Evolutionary conservation across 2,113 vertebrate species (phyloP), one percentile per base, ranked within the genome.

Genomic region (Coreoperca whiteheadi): DNA sequence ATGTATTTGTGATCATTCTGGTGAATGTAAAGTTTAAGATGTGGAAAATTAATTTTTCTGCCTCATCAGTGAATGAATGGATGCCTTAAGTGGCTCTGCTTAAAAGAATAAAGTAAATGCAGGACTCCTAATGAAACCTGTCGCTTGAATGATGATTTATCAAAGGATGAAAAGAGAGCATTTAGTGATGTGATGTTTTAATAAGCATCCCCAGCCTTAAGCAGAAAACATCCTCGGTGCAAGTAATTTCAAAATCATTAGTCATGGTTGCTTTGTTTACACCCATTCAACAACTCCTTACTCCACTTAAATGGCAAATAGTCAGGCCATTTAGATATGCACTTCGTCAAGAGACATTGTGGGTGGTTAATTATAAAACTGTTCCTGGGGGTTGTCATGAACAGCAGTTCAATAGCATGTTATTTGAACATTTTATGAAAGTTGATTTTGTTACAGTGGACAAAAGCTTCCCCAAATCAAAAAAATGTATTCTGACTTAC

Each of bases 31-130:
- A 54, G 59, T 57, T 39, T 34, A 37, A 54, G 8, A 68, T 23
- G 30, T 60, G 30, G 39, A 67, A 74, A 81, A 74, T 53, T 32
- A 2, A 68, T 70, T 74, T 74, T 7, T 23, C 28, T 46, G 43
- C 43, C 21, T 1, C 53, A 64, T 43, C 1, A 37, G 21, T 68
- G 15, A 64, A 51, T 1, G 10, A 74, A 84, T 25, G 53, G 54
- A 50, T 9, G 6, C 32, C 23, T 9, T 8, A 30, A 46, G 54
- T 63, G 57, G 60, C 54, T 71, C 50, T 41, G 51, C 28, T 77
- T 84, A 20, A 74, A n/a, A 81, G n/a, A 72, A 80, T 18, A 14
- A 23, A 82, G 34, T 67, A 79, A n/a, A 74, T 59, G n/a, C 71
- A 16, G 20, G 34, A 25, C 41, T 23, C 14, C 25, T 75, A 73